Conservation (phyloP, 2,797 vertebrate species). For the Setipinna tenuifilis region DNA sequence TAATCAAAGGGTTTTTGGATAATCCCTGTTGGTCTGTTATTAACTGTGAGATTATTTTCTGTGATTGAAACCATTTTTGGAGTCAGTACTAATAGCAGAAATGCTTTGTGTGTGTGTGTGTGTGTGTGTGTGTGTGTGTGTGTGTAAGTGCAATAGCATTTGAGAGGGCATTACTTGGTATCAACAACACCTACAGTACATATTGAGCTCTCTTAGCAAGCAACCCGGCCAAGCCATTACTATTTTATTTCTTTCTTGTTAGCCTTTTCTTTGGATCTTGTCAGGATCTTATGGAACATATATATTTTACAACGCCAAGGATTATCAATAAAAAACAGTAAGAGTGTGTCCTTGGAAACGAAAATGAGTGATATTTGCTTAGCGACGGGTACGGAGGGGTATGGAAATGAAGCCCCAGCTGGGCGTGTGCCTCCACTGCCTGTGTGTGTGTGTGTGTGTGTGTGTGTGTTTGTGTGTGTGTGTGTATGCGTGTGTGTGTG, state of each 20-base stretch:
- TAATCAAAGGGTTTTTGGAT: neutral
- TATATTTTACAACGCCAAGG: neutral
- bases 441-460: too few relatives aligned
- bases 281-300: neutral
- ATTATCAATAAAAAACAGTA: neutral
- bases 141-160: neutral
- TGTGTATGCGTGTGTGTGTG: too few relatives aligned
- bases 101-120: neutral
- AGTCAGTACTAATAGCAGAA: too few relatives aligned
- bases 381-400: neutral
- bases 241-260: neutral
- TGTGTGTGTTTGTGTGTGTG: too few relatives aligned
- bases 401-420: neutral
- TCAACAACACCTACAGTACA: neutral
- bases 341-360: neutral
- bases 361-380: neutral
- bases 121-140: neutral
- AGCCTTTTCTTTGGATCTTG: neutral
- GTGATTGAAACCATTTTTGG: neutral
- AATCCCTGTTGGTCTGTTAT: neutral
- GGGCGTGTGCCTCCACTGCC: neutral
- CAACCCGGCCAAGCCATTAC: neutral
- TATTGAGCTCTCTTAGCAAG: neutral
- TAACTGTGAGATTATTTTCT: neutral
- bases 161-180: neutral